phyloP scores from a whole-genome alignment of 2,888 invertebrate genomes.

The Epinotia brunnichana region DNA sequence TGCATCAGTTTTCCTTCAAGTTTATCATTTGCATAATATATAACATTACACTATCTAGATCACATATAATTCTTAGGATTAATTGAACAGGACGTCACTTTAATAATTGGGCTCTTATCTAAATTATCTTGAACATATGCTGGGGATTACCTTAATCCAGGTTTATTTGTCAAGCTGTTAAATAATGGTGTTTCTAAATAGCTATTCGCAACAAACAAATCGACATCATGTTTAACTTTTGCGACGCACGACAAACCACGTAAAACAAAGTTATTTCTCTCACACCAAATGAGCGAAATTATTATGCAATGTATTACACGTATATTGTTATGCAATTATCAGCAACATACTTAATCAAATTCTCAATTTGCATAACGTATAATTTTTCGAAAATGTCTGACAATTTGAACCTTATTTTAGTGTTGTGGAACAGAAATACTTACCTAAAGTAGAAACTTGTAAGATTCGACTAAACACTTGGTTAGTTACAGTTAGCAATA shows the following conservation, averaged over 20 bases:
- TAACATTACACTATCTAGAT: constrained; percentile 1
- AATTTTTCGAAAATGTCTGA: background rate
- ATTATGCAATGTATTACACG: background rate
- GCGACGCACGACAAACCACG: background rate
- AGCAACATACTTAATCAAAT: background rate
- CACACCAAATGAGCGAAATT: background rate
- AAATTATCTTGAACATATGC: constrained; percentile 1
- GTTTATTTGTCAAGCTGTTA: constrained; percentile 11
- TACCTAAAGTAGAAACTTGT: too few species aligned
- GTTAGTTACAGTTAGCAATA: too few species aligned
- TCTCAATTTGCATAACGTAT: background rate
- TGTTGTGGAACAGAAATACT: background rate
- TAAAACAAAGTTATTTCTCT: background rate
- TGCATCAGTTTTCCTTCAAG: constrained; percentile 13
- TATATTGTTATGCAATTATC: background rate
- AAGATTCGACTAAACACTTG: too few species aligned
- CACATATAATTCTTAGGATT: constrained; percentile 27
- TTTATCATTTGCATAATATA: constrained; percentile 29
- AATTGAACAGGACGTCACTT: constrained; percentile 1
- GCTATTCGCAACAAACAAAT: background rate
- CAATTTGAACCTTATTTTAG: too few species aligned
- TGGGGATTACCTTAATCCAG: constrained; percentile 9
- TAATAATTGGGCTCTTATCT: constrained; percentile 16
- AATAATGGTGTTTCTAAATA: too few species aligned
- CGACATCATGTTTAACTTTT: background rate